A percentile compares a stretch with the other conserved stretches of the same genome.
Evolutionary conservation across 2,797 vertebrate genomes (phyloP).

Genomic region (Clarias pachynema): DNA sequence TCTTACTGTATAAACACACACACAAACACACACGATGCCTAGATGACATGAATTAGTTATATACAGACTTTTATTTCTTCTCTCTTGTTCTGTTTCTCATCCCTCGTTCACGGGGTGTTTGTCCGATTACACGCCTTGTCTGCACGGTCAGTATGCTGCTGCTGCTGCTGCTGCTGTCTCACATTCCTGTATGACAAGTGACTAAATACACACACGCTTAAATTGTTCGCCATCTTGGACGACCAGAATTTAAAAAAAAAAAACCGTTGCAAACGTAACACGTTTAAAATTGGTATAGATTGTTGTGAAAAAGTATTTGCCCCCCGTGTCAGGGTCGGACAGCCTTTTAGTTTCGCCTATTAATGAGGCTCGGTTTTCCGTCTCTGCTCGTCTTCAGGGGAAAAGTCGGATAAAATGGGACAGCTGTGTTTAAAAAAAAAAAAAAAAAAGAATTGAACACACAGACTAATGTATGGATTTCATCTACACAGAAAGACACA

Average conservation of each 20-base stretch:
- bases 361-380: not conserved
- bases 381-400: not conserved
- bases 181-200: not conserved
- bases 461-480: slow-evolving; percentile 70
- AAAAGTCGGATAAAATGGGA: slow-evolving; percentile 44
- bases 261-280: not conserved
- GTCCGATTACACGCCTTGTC: slow-evolving; percentile 20
- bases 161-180: not conserved
- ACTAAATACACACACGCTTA: not conserved
- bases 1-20: slow-evolving; percentile 24
- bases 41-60: not conserved
- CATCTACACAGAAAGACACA: slow-evolving; percentile 53
- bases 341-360: not conserved
- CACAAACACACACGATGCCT: not conserved
- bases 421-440: slow-evolving; percentile 83
- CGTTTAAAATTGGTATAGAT: not conserved
- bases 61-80: not conserved
- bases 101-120: slow-evolving; percentile 16
- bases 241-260: not conserved
- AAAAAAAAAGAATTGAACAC: slow-evolving; percentile 71
- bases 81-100: slow-evolving; percentile 7
- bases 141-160: not conserved
- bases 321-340: not conserved
- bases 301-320: not conserved
- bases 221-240: not conserved